Conservation (phyloP, 2,113 vertebrate genomes). For the Tychaedon coryphoeus region DNA sequence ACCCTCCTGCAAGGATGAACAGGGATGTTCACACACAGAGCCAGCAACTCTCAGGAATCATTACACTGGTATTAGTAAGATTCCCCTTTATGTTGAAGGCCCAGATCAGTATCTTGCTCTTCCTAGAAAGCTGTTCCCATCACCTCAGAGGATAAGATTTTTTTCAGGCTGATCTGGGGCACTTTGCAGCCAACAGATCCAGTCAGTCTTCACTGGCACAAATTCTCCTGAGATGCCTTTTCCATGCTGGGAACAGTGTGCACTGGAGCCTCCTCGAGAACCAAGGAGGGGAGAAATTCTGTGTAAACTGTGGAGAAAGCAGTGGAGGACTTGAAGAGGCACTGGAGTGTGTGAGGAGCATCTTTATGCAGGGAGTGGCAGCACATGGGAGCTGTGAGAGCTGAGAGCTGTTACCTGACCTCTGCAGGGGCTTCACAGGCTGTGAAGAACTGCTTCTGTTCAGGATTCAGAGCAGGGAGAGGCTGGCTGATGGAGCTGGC, state of each 20-base stretch:
- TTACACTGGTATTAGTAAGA: background rate
- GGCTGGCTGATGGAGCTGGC: accelerated
- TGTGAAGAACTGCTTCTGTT: background rate
- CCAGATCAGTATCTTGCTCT: accelerated
- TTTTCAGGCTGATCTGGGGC: background rate
- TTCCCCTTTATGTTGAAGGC: background rate
- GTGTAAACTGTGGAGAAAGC: accelerated
- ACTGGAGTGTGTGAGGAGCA: background rate
- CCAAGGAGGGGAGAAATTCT: background rate
- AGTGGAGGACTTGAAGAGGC: background rate
- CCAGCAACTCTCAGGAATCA: background rate
- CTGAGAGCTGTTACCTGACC: background rate
- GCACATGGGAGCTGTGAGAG: accelerated
- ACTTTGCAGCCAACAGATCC: background rate
- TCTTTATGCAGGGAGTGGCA: background rate
- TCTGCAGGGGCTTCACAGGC: background rate
- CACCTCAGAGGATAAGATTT: background rate
- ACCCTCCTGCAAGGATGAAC: background rate
- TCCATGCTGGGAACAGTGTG: accelerated
- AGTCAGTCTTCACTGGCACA: accelerated
- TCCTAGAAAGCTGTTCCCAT: background rate
- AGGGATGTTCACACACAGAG: background rate
- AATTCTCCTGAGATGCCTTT: background rate
- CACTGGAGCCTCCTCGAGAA: background rate
- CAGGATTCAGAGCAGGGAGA: background rate